phyloP scores from a whole-genome alignment of 2,797 vertebrate species.

The Cheracebus regulus region DNA sequence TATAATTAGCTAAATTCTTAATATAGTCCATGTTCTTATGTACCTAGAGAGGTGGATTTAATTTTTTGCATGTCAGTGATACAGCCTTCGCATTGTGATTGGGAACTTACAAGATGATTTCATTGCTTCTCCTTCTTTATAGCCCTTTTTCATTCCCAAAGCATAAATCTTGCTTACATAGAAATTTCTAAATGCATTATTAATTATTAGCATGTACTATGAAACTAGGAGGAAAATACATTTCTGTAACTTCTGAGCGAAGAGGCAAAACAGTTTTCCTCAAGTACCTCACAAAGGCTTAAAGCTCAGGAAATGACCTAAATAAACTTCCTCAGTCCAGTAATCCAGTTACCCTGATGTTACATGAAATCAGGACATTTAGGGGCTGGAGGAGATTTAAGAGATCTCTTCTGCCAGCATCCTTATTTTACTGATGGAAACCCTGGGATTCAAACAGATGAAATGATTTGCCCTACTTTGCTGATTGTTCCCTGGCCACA shows the following conservation, averaged over 20 bases:
- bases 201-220: slow-evolving; percentile 16
- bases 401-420: neutral
- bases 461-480: neutral
- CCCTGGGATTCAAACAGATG: neutral
- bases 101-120: slow-evolving; percentile 37
- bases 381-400: neutral
- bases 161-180: neutral
- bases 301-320: slow-evolving; percentile 14
- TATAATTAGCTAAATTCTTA: neutral
- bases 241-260: slow-evolving; percentile 34
- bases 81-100: neutral
- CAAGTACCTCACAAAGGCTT: slow-evolving; percentile 32
- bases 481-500: neutral
- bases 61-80: neutral
- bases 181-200: neutral
- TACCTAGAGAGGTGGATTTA: slow-evolving; percentile 25
- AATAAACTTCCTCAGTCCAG: slow-evolving; percentile 27
- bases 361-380: slow-evolving; percentile 16
- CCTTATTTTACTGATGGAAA: neutral
- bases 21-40: neutral
- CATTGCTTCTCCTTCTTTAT: neutral
- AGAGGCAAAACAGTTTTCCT: slow-evolving; percentile 17
- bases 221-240: slow-evolving; percentile 14
- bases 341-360: neutral
- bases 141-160: neutral